Evolutionary conservation across 1,140 invertebrate species (phyloP), one percentile per base, ranked within the genome.

Genomic region (Aleiodes sp.): DNA sequence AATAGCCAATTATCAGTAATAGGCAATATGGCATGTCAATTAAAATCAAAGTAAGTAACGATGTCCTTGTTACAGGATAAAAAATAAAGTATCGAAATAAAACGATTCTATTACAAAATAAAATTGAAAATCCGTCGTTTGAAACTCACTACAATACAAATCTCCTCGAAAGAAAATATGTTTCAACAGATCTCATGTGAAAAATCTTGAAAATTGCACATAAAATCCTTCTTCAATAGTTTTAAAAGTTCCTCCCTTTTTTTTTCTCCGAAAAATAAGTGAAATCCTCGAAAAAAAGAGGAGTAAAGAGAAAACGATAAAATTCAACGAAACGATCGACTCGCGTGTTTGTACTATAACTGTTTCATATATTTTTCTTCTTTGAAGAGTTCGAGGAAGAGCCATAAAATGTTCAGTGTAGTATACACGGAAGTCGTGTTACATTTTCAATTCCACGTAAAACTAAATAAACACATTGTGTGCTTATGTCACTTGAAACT

Each of bases 1-100:
- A 62, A 73, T 72, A 72, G 75, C 31, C 7, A 14, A 56, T 60
- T 12, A 26, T 26, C 61, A 41, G 41, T 21, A 26, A 28, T 52
- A 29, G 16, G 43, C 37, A 7, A 39, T 14, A 16, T 33, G 31
- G 26, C 62, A 41, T 65, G 9, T 31, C 14, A 52, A 26, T 52
- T n/a, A 12, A 2, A 26, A 39, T 12, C 31, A 35, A 10, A 10
- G 31, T 4, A 35, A 4, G n/a, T n/a, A n/a, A n/a, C n/a, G n/a
- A n/a, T n/a, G n/a, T n/a, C n/a, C n/a, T n/a, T n/a, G n/a, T n/a
- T n/a, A n/a, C n/a, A n/a, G n/a, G n/a, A n/a, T n/a, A n/a, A n/a
- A n/a, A n/a, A n/a, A n/a, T n/a, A n/a, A n/a, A n/a, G n/a, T n/a
- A n/a, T n/a, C n/a, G n/a, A n/a, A n/a, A n/a, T n/a, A n/a, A n/a